Base-by-base conservation (phyloP, 1,140 invertebrate species). In the Camponotus vicinus region DNA sequence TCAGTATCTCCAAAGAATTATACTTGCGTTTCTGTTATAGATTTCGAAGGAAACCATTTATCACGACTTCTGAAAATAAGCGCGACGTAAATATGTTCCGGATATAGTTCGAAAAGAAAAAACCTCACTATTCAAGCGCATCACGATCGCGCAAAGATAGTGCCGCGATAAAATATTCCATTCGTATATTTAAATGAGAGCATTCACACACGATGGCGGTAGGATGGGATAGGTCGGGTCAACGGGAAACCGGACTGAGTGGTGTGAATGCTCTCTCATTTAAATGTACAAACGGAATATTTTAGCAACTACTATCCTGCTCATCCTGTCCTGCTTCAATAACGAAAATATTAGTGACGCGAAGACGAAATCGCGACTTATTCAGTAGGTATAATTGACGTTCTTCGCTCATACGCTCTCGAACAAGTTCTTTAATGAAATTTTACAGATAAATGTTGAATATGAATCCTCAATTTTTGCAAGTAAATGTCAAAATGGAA, bases 151-250 rank as follows among this genome's bases (percentile, higher is more conserved):
- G 15, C 52, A 71, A 52, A 71, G 66, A 82, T 71, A 70, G 55
- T 37, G 7, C 42, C 27, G 27, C n/a, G 67, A 82, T 71, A 73
- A 82, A 82, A 82, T 82, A 82, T 82, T 82, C 67, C 79, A 82
- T 82, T 73, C 52, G 18, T 73, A 73, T 73, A 82, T 82, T 82
- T 82, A 82, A 82, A 82, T 82, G 52, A 82, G 79, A 82, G 79
- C 67, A 45, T 73, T 82, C 67, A 82, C 52, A 82, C 18, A 61
- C 11, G 37, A 70, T 70, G 49, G 37, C 27, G 18, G 21, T 27
- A 34, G 34, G 49, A 71, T 82, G 52, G 67, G 40, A 82, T 73
- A 82, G 67, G 40, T 82, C 52, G 37, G 52, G 79, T 45, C 79
- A 73, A n/a, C 37, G 18, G 27, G 4, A 69, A 82, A 71, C 27